A percentile compares a stretch with the other conserved stretches of the same genome.
Evolutionary conservation across 2,888 invertebrate species (phyloP).

Genomic region (Auanema sp.): DNA sequence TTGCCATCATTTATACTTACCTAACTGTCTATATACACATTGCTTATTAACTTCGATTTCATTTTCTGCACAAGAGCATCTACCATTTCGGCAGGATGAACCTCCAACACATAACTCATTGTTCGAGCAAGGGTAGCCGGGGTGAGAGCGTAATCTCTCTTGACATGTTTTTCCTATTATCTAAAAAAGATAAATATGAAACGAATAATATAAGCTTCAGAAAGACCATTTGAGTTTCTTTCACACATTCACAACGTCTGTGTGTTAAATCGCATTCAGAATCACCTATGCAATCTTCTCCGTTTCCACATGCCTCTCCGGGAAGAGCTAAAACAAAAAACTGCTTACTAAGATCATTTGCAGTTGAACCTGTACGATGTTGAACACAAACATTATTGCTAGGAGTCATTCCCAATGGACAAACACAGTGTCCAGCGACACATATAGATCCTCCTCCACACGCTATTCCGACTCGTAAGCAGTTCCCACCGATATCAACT

Average conservation of each 20-base stretch:
- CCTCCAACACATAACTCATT: constrained; percentile 50
- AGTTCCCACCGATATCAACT: constrained; percentile 49
- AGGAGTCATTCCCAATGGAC: constrained; percentile 45
- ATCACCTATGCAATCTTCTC: constrained; percentile 48
- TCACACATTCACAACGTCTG: constrained; percentile 46
- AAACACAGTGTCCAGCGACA: constrained; percentile 58
- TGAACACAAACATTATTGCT: constrained; percentile 34
- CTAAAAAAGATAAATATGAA: constrained; percentile 9
- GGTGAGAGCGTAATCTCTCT: constrained; percentile 52
- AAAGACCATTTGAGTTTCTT: constrained; percentile 41
- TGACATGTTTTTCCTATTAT: constrained; percentile 43
- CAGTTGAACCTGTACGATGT: constrained; percentile 31
- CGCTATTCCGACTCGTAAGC: constrained; percentile 47
- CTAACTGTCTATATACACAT: constrained; percentile 33
- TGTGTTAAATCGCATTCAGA: constrained; percentile 42
- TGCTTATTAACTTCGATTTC: constrained; percentile 42
- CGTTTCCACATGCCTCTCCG: constrained; percentile 48
- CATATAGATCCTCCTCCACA: constrained; percentile 59
- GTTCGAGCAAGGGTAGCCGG: constrained; percentile 56
- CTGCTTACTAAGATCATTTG: neutral
- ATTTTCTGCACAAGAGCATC: constrained; percentile 45
- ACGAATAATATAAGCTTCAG: neutral
- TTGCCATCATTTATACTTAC: too few relatives aligned
- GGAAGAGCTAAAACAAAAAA: constrained; percentile 35
- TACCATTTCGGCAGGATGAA: constrained; percentile 40